Evolutionary conservation across 2,797 vertebrate genomes (phyloP).

Genomic region (Jordanella pulchra): DNA sequence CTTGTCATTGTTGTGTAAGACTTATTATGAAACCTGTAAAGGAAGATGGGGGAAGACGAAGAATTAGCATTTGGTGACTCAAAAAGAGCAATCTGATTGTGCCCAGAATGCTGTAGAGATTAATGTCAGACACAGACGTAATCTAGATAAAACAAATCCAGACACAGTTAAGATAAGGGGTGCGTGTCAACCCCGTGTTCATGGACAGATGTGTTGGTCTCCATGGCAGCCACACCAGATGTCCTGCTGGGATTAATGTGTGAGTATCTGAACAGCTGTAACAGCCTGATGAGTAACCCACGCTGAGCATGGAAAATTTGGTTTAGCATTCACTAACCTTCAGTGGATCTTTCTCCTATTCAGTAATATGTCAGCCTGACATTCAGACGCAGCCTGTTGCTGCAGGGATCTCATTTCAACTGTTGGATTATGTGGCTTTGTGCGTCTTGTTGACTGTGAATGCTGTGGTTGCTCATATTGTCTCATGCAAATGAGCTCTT

Average conservation of each 20-base stretch:
- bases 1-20: not conserved
- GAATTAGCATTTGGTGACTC: slow-evolving; percentile 16
- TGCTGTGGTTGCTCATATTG: slow-evolving; percentile 37
- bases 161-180: slow-evolving; percentile 48
- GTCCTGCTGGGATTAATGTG: slow-evolving; percentile 43
- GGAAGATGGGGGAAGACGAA: slow-evolving; percentile 8
- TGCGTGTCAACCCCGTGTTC: slow-evolving; percentile 34
- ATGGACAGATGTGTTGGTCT: slow-evolving; percentile 32
- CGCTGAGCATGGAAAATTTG: slow-evolving; percentile 29
- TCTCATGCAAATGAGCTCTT: slow-evolving; percentile 25
- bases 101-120: slow-evolving; percentile 27
- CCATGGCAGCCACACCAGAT: slow-evolving; percentile 52
- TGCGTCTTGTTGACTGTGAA: slow-evolving; percentile 31
- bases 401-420: slow-evolving; percentile 55
- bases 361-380: slow-evolving; percentile 39
- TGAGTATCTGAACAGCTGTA: slow-evolving; percentile 39
- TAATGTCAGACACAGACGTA: slow-evolving; percentile 59
- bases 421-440: slow-evolving; percentile 46
- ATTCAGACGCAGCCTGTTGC: slow-evolving; percentile 45
- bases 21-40: not conserved
- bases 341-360: slow-evolving; percentile 27
- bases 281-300: slow-evolving; percentile 51
- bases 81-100: slow-evolving; percentile 37
- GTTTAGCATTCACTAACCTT: slow-evolving; percentile 46
- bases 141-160: slow-evolving; percentile 52